phyloP scores from a whole-genome alignment of 2,113 vertebrate genomes.

The Chlamydotis undulata region DNA sequence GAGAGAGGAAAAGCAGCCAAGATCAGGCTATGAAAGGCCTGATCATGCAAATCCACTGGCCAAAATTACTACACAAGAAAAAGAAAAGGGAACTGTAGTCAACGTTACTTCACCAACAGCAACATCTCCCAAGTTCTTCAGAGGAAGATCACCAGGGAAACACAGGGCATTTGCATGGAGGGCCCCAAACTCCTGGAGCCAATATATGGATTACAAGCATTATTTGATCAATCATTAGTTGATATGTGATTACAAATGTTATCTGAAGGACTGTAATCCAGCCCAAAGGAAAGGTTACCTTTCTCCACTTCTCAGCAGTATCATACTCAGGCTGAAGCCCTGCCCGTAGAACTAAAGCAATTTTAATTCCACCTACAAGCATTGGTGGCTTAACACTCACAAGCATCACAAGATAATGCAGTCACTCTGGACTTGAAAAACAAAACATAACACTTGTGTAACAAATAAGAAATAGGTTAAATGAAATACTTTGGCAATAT shows the following conservation, averaged over 20 bases:
- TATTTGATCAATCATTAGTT: neutral
- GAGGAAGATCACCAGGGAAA: neutral
- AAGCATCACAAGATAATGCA: conserved; percentile 58
- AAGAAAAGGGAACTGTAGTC: neutral
- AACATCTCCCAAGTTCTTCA: neutral
- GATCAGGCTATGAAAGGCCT: neutral
- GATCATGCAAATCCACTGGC: neutral
- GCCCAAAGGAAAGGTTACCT: neutral
- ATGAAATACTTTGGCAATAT: neutral
- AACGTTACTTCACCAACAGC: neutral
- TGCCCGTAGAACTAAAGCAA: conserved; percentile 33
- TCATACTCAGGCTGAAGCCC: conserved; percentile 13
- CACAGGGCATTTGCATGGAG: neutral
- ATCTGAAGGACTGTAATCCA: neutral
- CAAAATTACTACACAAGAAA: neutral
- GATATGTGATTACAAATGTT: neutral
- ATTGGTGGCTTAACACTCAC: conserved; percentile 41
- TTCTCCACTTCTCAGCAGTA: neutral
- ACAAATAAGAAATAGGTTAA: conserved; percentile 40
- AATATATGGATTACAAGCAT: neutral
- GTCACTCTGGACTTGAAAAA: conserved; percentile 37
- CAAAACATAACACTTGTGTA: conserved; percentile 6
- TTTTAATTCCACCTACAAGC: conserved; percentile 63
- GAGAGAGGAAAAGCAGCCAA: neutral
- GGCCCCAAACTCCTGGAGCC: neutral